Evolutionary conservation across 2,888 invertebrate species (phyloP).

Genomic region (Lacanobia wlatinum): DNA sequence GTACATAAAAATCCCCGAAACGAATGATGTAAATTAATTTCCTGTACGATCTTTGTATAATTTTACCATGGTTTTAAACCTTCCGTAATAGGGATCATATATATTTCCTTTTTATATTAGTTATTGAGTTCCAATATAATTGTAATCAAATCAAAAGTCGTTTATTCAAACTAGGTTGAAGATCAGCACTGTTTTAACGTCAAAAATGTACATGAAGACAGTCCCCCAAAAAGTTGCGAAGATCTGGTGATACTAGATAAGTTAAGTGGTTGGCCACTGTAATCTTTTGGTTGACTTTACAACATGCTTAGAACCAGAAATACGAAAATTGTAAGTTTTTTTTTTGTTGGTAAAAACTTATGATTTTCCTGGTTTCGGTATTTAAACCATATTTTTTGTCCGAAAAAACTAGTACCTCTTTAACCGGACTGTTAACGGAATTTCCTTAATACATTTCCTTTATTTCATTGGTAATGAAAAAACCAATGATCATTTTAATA

Average conservation of each 20-base stretch:
- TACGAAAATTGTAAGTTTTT: not conserved
- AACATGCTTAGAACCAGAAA: not conserved
- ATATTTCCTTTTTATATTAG: no score
- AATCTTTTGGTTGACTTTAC: not conserved
- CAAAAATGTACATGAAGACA: no score
- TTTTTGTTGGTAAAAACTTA: not conserved
- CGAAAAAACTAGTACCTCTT: not conserved
- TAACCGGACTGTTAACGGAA: not conserved
- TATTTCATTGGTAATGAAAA: no score
- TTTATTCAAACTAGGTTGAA: no score
- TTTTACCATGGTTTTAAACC: not conserved
- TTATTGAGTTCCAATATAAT: no score
- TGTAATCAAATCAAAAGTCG: no score
- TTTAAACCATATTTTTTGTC: not conserved
- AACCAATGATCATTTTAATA: no score
- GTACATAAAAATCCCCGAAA: constrained; percentile 2
- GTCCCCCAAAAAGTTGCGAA: no score
- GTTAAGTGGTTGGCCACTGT: not conserved
- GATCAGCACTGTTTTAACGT: no score
- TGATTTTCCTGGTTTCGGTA: not conserved
- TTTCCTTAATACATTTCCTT: not conserved
- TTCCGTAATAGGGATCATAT: no score
- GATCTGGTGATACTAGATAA: not conserved
- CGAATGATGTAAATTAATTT: not conserved
- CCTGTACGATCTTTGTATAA: not conserved